Conservation (phyloP, 2,888 invertebrate genomes). For the Apoderus coryli region DNA sequence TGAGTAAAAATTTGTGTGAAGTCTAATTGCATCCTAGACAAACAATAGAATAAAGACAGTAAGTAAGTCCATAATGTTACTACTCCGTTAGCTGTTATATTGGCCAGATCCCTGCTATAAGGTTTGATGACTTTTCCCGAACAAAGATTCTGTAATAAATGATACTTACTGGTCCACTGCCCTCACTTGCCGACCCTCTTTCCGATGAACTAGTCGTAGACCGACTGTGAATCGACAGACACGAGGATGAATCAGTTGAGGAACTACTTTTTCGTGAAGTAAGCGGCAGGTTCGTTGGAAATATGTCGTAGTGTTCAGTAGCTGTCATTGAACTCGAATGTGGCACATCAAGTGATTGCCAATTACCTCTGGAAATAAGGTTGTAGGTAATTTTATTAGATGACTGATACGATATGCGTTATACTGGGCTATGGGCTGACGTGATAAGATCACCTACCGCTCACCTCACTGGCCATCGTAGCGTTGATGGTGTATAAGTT, state of each 20-base stretch:
- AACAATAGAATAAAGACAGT: too few species aligned
- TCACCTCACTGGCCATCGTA: too few species aligned
- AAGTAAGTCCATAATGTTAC: too few species aligned
- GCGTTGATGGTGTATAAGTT: too few species aligned
- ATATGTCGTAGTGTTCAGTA: slow-evolving; percentile 32
- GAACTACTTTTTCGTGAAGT: slow-evolving; percentile 46
- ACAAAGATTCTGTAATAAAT: slow-evolving; percentile 4
- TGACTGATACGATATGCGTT: too few species aligned
- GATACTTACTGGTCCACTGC: slow-evolving; percentile 30
- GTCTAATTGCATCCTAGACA: slow-evolving; percentile 28
- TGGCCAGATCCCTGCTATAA: too few species aligned
- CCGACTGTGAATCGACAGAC: slow-evolving; percentile 41
- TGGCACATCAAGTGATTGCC: slow-evolving; percentile 32
- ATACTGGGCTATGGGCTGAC: too few species aligned
- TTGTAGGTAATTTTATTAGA: too few species aligned
- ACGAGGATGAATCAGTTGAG: slow-evolving; percentile 42
- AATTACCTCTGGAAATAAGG: slow-evolving; percentile 31
- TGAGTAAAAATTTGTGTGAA: slow-evolving; percentile 32
- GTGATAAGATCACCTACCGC: too few species aligned
- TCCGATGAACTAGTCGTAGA: slow-evolving; percentile 38
- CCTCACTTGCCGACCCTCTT: slow-evolving; percentile 32
- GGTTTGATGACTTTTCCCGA: too few species aligned
- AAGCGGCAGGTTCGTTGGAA: slow-evolving; percentile 32
- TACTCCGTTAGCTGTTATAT: too few species aligned
- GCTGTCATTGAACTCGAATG: slow-evolving; percentile 30